These are phyloP conservation scores for Clarias platycephalus DNA, from an alignment of 2,797 vertebrate genomes.

Conservation along the genomic window DNA sequence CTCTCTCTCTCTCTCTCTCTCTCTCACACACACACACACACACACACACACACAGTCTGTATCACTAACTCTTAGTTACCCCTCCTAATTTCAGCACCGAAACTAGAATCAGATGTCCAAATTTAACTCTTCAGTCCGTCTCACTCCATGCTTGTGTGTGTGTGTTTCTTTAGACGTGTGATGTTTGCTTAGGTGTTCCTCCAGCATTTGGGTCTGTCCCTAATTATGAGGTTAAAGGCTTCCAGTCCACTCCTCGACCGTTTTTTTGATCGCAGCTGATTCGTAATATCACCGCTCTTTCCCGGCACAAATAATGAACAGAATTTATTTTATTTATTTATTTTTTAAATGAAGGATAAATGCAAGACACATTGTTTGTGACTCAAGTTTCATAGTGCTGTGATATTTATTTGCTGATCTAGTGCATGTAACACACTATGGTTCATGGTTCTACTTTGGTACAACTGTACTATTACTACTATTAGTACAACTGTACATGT, in stretches of 20 bases:
- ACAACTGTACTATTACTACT: no score
- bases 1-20: no score
- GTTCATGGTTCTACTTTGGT: no score
- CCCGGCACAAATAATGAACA: neutral
- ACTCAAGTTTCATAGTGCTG: neutral
- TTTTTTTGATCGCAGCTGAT: neutral
- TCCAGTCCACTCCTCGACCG: slow-evolving; percentile 12
- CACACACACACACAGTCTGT: neutral
- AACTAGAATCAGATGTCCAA: slow-evolving; percentile 56
- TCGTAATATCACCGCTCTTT: neutral
- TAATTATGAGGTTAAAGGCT: slow-evolving; percentile 47
- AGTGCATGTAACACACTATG: no score
- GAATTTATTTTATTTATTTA: no score
- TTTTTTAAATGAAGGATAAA: neutral
- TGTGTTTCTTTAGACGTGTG: slow-evolving; percentile 17
- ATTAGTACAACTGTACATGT: no score
- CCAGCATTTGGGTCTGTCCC: slow-evolving; percentile 46
- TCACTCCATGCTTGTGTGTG: slow-evolving; percentile 5
- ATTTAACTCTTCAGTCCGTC: slow-evolving; percentile 49
- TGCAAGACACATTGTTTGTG: neutral
- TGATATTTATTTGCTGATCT: no score
- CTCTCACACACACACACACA: neutral
- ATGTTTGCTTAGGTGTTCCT: slow-evolving; percentile 56
- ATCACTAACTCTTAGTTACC: slow-evolving; percentile 11
- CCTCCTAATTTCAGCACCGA: slow-evolving; percentile 38